These are phyloP conservation scores for Lasioglossum pauxillum DNA, from an alignment of 2,888 invertebrate species.

Conservation along the genomic window DNA sequence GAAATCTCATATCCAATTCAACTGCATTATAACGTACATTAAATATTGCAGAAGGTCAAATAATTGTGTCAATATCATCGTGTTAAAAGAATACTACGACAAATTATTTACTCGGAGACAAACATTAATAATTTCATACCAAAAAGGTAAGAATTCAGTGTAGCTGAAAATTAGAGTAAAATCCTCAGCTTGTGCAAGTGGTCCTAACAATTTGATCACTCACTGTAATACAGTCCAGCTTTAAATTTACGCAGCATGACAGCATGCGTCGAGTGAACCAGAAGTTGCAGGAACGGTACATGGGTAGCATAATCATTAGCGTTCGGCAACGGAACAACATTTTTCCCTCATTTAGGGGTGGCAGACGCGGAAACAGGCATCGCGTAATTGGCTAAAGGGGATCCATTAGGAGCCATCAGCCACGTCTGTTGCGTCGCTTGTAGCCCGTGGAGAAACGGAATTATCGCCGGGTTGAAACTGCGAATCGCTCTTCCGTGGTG, in stretches of 20 bases:
- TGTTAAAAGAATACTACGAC: too few relatives aligned
- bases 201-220: neutral
- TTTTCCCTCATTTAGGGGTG: constrained; percentile 17
- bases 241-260: neutral
- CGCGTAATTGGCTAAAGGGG: constrained; percentile 59
- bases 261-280: neutral
- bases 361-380: constrained; percentile 58
- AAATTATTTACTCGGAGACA: neutral
- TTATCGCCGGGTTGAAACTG: constrained; percentile 55
- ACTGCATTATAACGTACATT: too few relatives aligned
- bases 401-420: constrained; percentile 69
- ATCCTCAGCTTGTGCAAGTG: neutral
- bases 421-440: constrained; percentile 33
- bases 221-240: neutral
- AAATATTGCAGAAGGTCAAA: too few relatives aligned
- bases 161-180: neutral
- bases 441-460: constrained; percentile 58
- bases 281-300: constrained; percentile 32
- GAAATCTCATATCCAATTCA: too few relatives aligned
- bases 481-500: constrained; percentile 33
- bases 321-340: constrained; percentile 45
- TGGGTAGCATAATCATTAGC: constrained; percentile 72
- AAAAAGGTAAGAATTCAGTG: neutral
- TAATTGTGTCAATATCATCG: too few relatives aligned
- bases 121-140: neutral